phyloP scores from a whole-genome alignment of 2,888 invertebrate genomes.

The Platypus cylindrus region DNA sequence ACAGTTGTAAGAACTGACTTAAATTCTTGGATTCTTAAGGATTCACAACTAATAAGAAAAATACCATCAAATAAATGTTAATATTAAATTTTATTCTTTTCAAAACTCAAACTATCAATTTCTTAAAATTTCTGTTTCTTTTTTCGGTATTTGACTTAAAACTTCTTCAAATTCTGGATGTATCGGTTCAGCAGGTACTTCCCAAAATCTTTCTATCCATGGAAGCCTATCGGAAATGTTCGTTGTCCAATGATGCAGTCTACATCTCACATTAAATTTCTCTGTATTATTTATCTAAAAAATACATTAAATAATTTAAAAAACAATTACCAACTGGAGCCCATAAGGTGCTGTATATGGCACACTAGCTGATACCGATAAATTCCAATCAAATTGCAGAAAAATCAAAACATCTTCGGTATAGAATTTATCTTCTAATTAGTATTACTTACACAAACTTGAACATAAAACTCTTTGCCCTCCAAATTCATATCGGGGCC shows the following conservation, averaged over 20 bases:
- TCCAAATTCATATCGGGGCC: constrained; percentile 74
- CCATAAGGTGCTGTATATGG: not conserved
- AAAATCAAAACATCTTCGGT: no score
- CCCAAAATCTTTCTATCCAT: constrained; percentile 42
- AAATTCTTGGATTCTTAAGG: no score
- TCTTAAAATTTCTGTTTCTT: constrained; percentile 5
- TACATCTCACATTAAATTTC: constrained; percentile 59
- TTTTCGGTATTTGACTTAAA: constrained; percentile 21
- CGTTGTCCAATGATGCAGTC: constrained; percentile 67
- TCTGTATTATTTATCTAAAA: constrained; percentile 60
- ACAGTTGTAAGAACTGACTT: no score
- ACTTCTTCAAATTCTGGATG: constrained; percentile 40
- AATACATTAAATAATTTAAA: constrained; percentile 8
- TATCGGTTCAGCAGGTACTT: constrained; percentile 42
- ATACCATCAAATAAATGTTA: no score
- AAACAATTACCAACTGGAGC: not conserved
- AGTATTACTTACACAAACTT: constrained; percentile 51
- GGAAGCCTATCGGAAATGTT: constrained; percentile 48
- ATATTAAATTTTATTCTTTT: no score
- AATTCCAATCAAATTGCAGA: no score
- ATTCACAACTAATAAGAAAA: no score
- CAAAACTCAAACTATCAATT: no score
- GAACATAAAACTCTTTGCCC: constrained; percentile 69
- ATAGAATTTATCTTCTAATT: no score
- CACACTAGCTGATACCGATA: not conserved